Percentiles rank a stretch among this genome's conserved stretches.
These are phyloP conservation scores for Uropetala carovei DNA, from an alignment of 2,888 invertebrate species.

Conservation along the genomic window DNA sequence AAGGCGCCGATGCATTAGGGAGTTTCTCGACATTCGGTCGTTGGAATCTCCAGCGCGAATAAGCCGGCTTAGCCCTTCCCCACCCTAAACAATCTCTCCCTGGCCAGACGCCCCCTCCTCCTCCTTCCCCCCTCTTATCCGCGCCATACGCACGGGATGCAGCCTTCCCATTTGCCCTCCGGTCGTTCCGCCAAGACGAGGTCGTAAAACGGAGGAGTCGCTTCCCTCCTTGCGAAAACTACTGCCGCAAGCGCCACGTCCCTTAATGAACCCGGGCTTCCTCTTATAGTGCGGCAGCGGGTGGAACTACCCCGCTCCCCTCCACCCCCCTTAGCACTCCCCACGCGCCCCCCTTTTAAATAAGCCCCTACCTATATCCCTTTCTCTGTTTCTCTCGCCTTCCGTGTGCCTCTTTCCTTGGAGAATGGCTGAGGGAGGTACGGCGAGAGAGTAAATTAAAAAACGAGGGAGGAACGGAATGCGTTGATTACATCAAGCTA, in stretches of 20 bases:
- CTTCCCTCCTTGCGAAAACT: constrained; percentile 42
- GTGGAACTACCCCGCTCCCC: neutral
- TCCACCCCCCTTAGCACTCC: neutral
- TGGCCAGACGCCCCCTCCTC: neutral
- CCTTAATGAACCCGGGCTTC: constrained; percentile 46
- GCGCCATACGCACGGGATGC: constrained; percentile 1
- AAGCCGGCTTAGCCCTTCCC: constrained; percentile 43
- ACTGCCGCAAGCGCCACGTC: neutral
- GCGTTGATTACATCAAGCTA: constrained; percentile 50
- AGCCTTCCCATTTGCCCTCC: neutral
- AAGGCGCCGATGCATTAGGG: constrained; percentile 54
- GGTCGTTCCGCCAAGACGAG: constrained; percentile 61
- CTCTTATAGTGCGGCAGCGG: too few relatives aligned
- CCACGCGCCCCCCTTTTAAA: constrained; percentile 16
- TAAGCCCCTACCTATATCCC: neutral
- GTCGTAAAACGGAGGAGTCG: constrained; percentile 41
- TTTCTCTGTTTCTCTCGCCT: neutral
- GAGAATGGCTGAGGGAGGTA: neutral
- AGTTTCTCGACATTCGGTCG: constrained; percentile 41
- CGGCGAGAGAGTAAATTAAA: constrained; percentile 18
- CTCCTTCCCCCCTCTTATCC: neutral
- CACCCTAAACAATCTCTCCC: neutral
- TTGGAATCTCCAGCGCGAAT: constrained; percentile 58
- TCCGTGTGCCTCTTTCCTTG: neutral
- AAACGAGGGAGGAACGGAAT: constrained; percentile 19